Evolutionary conservation across 2,888 invertebrate genomes (phyloP).

Genomic region (Allolobophora icterica): DNA sequence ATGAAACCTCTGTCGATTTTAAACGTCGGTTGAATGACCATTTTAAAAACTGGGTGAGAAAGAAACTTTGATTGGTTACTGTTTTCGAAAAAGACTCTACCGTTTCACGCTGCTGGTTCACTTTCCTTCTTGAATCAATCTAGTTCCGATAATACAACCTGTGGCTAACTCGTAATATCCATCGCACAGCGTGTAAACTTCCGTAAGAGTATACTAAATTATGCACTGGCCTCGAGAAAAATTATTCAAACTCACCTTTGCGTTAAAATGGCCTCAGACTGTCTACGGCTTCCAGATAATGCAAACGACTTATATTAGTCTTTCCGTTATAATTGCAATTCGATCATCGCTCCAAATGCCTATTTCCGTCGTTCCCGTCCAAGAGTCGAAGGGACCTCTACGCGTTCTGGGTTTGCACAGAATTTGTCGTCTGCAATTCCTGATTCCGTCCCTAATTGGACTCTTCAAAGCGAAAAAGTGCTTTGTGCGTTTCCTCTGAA

Average conservation of each 20-base stretch:
- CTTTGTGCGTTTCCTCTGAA: background rate
- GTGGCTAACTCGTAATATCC: background rate
- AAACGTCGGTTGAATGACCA: no score
- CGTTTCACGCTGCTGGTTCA: no score
- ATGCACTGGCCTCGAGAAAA: background rate
- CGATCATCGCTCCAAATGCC: background rate
- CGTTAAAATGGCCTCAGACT: background rate
- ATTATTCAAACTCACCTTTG: background rate
- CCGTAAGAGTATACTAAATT: background rate
- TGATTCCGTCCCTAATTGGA: background rate
- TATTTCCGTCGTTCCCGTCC: background rate
- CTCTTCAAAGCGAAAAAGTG: slow-evolving; percentile 1
- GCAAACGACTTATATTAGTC: slow-evolving; percentile 17
- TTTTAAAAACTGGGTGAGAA: no score
- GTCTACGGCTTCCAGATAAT: background rate
- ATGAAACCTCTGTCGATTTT: no score
- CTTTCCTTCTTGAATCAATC: no score
- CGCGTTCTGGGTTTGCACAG: background rate
- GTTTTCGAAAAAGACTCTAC: no score
- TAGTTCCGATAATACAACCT: no score
- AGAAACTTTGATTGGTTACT: no score
- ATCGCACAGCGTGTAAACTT: background rate
- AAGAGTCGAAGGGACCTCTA: background rate
- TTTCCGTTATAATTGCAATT: background rate
- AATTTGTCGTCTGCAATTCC: background rate